Evolutionary conservation across 2,113 vertebrate genomes (phyloP).

Genomic region (Syrmaticus mikado): DNA sequence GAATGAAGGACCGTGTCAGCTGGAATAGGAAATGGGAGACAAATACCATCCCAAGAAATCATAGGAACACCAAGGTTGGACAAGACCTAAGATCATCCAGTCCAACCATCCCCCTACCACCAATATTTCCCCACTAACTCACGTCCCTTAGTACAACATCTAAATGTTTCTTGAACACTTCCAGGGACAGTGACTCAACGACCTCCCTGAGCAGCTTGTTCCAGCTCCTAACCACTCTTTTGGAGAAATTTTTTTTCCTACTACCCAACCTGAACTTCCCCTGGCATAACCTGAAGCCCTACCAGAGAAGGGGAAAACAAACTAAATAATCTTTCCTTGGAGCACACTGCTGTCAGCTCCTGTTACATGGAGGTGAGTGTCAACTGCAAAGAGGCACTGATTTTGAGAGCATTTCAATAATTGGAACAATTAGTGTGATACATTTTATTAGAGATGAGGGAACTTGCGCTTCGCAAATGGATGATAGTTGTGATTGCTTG

Average conservation of each 20-base stretch:
- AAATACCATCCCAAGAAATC: neutral
- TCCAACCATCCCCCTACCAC: too few relatives aligned
- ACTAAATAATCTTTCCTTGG: neutral
- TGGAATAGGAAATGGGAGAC: neutral
- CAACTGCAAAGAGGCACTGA: neutral
- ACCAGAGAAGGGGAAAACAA: neutral
- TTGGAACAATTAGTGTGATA: neutral
- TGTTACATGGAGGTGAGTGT: fast-evolving
- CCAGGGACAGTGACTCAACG: too few relatives aligned
- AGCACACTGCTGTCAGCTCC: neutral
- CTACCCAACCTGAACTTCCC: too few relatives aligned
- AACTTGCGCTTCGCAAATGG: neutral
- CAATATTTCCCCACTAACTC: too few relatives aligned
- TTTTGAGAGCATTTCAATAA: neutral
- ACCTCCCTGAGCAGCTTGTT: too few relatives aligned
- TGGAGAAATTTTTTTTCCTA: too few relatives aligned
- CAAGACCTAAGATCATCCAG: too few relatives aligned
- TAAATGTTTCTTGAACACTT: too few relatives aligned
- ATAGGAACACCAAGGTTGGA: too few relatives aligned
- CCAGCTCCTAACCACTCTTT: too few relatives aligned
- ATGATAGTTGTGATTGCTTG: neutral
- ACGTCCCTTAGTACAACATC: too few relatives aligned
- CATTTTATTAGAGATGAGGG: neutral
- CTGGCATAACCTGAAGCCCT: neutral
- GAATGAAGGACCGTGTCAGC: neutral